Percentiles rank a stretch among this genome's conserved stretches.
phyloP scores from a whole-genome alignment of 1,140 invertebrate species.

The Solen grandis region DNA sequence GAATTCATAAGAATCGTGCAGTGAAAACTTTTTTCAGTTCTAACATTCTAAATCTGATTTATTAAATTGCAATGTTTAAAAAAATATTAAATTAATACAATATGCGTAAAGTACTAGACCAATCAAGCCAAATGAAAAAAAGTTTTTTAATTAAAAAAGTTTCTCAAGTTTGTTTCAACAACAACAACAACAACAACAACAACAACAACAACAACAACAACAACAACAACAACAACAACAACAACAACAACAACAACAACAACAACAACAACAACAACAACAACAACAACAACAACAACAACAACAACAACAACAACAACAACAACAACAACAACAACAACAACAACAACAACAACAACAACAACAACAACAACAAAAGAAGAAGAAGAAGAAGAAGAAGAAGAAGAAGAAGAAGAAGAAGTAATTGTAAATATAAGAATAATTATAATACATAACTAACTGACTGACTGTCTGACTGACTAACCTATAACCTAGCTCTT shows the following conservation, averaged over 20 bases:
- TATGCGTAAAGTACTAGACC: no score
- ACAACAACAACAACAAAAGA: not conserved
- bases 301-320: no score
- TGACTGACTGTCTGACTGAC: not conserved
- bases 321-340: conserved; percentile 7
- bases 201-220: conserved; percentile 7
- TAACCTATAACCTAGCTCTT: not conserved
- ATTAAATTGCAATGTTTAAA: no score
- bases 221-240: conserved; percentile 6
- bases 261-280: conserved; percentile 7
- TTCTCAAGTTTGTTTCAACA: no score
- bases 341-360: conserved; percentile 6
- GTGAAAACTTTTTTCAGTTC: no score
- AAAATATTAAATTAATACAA: no score
- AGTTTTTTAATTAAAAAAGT: no score
- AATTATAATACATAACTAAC: not conserved
- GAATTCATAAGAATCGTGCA: no score
- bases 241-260: no score
- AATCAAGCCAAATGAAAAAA: no score
- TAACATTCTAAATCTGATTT: no score
- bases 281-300: conserved; percentile 6
- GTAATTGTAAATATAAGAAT: not conserved
- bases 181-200: no score
- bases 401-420: not conserved
- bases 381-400: not conserved